These are phyloP conservation scores for Novumbra hubbsi DNA, from an alignment of 2,797 vertebrate species.

Conservation along the genomic window DNA sequence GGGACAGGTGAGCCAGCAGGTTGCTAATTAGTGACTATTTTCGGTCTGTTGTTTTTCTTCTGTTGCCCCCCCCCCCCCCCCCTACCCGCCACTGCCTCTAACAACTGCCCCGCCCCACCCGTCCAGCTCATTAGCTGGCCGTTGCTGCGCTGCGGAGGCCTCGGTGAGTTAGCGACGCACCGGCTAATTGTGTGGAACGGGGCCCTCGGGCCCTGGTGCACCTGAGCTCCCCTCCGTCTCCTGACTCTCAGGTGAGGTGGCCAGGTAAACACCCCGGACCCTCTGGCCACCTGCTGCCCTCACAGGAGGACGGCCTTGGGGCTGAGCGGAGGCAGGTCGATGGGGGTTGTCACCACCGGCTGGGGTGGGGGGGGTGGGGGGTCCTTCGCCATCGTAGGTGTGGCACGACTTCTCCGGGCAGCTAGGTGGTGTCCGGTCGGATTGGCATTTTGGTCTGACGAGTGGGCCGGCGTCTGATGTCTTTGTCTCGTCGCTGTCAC, in stretches of 20 bases:
- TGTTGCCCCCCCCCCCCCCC: conserved; percentile 11
- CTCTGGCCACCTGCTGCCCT: conserved; percentile 34
- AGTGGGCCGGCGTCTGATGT: too few relatives aligned
- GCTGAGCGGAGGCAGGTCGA: neutral
- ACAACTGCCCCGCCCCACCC: conserved; percentile 48
- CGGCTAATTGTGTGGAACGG: conserved; percentile 77
- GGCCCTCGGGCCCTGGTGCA: conserved; percentile 63
- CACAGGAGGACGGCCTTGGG: neutral
- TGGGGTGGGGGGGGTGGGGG: neutral
- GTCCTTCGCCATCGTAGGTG: neutral
- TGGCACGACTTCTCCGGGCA: neutral
- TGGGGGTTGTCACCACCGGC: neutral
- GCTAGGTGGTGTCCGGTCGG: neutral
- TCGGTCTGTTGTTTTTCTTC: conserved; percentile 35
- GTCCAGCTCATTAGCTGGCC: conserved; percentile 76
- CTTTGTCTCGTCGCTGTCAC: too few relatives aligned
- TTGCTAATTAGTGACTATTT: conserved; percentile 70
- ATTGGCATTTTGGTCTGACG: neutral
- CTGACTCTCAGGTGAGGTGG: conserved; percentile 73
- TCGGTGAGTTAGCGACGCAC: conserved; percentile 73
- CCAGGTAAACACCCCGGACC: conserved; percentile 75
- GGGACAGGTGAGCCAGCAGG: conserved; percentile 72
- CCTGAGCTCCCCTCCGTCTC: conserved; percentile 68
- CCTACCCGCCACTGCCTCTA: conserved; percentile 39
- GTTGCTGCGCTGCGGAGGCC: conserved; percentile 74